Base-by-base conservation (phyloP, 2,888 invertebrate species). In the Tupiocoris notatus region DNA sequence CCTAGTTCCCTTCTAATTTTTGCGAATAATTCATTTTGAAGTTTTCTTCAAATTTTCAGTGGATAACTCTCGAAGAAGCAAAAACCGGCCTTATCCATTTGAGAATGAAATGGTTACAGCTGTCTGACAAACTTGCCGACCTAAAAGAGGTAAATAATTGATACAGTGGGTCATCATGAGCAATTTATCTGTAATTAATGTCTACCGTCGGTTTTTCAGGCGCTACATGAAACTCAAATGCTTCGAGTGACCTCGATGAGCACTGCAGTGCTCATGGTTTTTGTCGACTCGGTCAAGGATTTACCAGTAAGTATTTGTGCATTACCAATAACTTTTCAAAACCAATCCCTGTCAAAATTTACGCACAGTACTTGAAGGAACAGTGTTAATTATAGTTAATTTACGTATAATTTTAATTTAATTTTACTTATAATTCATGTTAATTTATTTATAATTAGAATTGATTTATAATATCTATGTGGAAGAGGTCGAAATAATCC, bases 51-150 rank as follows among this genome's bases (percentile, higher is more conserved):
- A 39, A 39, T 80, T 84, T 84, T 57, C 84, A 97, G 95, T 98
- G 98, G 97, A 88, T 96, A 80, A 93, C 95, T 0, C 86, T 99
- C 80, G 96, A 98, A 84, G 93, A 95, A 84, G 96, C 96, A 7
- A 96, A 96, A 84, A 94, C 95, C 82, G 98, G 98, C 3, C 91
- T 95, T 86, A 88, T 99, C 0, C 95, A 97, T 83, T 85, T 98
- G 71, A 90, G 94, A 68, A 86, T 96, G 70, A 91, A 91, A 3
- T 99, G 98, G 98, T 89, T 96, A 80, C 89, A 90, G 75, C 86
- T 98, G 74, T 90, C 92, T 68, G 86, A 89, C 54, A 88, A 91
- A 82, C 85, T 89, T 16, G 84, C 86, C 39, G 93, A 94, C 84
- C 86, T 96, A 2, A 89, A 90, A 83, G 87, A 70, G 23, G 70